Conservation (phyloP, 2,797 vertebrate genomes). For the Xiphorhynchus erythropygius region DNA sequence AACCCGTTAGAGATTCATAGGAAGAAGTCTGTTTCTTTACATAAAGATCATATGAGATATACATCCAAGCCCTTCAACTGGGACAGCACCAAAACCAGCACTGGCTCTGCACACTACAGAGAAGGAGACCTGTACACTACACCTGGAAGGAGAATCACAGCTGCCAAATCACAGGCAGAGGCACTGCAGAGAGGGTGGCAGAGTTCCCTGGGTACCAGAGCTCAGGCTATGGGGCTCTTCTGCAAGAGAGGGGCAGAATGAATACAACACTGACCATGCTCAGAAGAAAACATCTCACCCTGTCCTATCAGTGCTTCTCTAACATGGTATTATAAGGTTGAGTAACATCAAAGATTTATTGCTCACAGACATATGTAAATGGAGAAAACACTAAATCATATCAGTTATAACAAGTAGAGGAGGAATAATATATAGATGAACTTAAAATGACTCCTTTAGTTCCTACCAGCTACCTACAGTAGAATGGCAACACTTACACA, state of each 20-base stretch:
- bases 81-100: not conserved
- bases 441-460: not conserved
- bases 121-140: not conserved
- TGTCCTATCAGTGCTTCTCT: not conserved
- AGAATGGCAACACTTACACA: not conserved
- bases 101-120: not conserved
- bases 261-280: not conserved
- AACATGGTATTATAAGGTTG: not conserved
- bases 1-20: not conserved
- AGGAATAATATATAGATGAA: not conserved
- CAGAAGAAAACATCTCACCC: not conserved
- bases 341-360: not conserved
- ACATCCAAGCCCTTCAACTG: not conserved
- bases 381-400: not conserved
- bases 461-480: not conserved
- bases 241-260: not conserved
- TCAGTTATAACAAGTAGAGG: not conserved
- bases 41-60: not conserved
- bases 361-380: not conserved
- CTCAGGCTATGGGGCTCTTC: not conserved
- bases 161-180: not conserved
- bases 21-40: not conserved
- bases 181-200: not conserved
- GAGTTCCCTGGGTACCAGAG: not conserved
- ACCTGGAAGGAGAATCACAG: not conserved